Base-by-base conservation (phyloP, 2,888 invertebrate species). In the Dendrolimus houi region DNA sequence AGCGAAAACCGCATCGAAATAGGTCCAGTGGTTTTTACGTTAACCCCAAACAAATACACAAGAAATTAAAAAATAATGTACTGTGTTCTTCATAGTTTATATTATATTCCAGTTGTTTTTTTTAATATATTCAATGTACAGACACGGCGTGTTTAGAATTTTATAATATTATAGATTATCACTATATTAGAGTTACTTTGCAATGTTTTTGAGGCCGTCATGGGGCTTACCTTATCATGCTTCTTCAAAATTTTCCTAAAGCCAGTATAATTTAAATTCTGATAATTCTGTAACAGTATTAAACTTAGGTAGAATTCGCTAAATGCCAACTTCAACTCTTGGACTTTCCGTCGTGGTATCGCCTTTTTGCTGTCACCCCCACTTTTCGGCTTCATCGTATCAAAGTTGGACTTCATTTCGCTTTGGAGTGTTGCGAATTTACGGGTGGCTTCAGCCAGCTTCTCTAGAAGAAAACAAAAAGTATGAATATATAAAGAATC, bases 161-260 rank as follows among this genome's bases (percentile, higher is more conserved):
- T 3, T 29, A 29, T 29, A 3, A 29, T 29, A 29, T 29, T 29
- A 29, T 29, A 29, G 29, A 29, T 29, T 29, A 29, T 29, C 29
- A 29, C 29, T 29, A 6, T 29, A 29, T 3, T 29, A 29, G 29
- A 29, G 29, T 29, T 6, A 6, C 29, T 29, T 29, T 29, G 6
- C 6, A 29, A 29, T 29, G 29, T 29, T 3, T 29, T 29, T 29
- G 29, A 29, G 29, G 29, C 3, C 3, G 29, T 29, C 29, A 55
- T 57, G 14, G 55, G 55, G 58, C 70, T 58, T 83, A 97, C 97
- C 94, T 99, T 99, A 87, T 99, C 99, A 81, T 99, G 99, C 85
- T 99, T 99, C 85, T 99, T 99, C 62, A 99, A 93, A 77, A 99
- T 99, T 88, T 99, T 99, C 63, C 99, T 93, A 91, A 99, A 99